Conservation (phyloP, 2,797 vertebrate genomes). For the Philypnodon macrostomus region DNA sequence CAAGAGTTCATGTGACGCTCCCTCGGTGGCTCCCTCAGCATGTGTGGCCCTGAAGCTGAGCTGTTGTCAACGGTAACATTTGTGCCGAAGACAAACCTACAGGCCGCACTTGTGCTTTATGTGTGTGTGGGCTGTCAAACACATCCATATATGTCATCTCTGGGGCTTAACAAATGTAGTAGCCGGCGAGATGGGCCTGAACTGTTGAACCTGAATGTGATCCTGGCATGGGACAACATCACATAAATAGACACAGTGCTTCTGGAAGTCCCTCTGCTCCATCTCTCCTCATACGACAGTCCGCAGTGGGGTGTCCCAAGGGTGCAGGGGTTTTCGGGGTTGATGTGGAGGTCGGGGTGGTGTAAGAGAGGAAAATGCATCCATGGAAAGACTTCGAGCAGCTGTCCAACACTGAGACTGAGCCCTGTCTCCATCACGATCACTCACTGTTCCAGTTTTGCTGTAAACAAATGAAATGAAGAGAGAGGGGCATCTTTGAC, state of each 20-base stretch:
- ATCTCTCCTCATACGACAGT: slow-evolving; percentile 38
- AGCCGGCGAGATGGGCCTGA: slow-evolving; percentile 55
- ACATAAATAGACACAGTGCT: slow-evolving; percentile 54
- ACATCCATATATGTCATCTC: slow-evolving; percentile 56
- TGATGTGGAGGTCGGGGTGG: slow-evolving; percentile 69
- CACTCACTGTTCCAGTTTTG: slow-evolving; percentile 72
- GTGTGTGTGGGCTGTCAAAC: slow-evolving; percentile 51
- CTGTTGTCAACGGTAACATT: slow-evolving; percentile 57
- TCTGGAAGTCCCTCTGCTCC: slow-evolving; percentile 27
- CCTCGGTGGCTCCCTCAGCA: slow-evolving; percentile 52
- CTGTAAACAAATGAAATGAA: slow-evolving; percentile 66
- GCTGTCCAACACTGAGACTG: slow-evolving; percentile 65
- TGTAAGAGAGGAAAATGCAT: slow-evolving; percentile 50
- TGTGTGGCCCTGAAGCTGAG: slow-evolving; percentile 73
- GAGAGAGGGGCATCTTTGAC: slow-evolving; percentile 71
- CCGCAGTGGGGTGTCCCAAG: slow-evolving; percentile 64
- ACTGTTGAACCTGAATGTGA: slow-evolving; percentile 80
- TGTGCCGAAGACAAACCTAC: slow-evolving; percentile 61
- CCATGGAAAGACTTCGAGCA: slow-evolving; percentile 74
- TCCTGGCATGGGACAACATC: slow-evolving; percentile 52
- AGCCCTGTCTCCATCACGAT: slow-evolving; percentile 61
- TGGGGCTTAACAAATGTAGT: slow-evolving; percentile 54
- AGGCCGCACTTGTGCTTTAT: slow-evolving; percentile 31
- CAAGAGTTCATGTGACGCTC: slow-evolving; percentile 48
- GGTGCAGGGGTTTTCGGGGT: slow-evolving; percentile 61